Percentiles rank a stretch among this genome's conserved stretches.
These are phyloP conservation scores for Anabacerthia variegaticeps DNA, from an alignment of 2,797 vertebrate genomes.

Conservation along the genomic window DNA sequence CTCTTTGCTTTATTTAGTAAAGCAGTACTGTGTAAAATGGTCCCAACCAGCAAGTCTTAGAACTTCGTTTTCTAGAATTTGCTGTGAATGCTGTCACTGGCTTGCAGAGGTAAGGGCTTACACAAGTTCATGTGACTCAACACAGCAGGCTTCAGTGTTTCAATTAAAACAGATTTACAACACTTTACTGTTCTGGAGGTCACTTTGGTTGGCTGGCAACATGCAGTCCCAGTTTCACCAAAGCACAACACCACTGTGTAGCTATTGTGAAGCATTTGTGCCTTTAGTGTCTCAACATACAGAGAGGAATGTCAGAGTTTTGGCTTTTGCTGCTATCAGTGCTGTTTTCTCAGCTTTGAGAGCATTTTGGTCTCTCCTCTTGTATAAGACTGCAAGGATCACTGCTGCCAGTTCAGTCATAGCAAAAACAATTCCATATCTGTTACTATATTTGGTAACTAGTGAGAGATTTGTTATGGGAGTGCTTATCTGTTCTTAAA, in stretches of 20 bases:
- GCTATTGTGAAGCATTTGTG: not conserved
- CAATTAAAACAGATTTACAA: slow-evolving; percentile 36
- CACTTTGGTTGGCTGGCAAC: slow-evolving; percentile 15
- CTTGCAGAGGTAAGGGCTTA: not conserved
- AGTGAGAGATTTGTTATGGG: not conserved
- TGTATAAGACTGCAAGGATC: not conserved
- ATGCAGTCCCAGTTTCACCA: not conserved
- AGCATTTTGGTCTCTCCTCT: not conserved
- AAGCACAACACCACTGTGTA: not conserved
- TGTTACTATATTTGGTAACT: not conserved
- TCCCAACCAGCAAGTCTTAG: not conserved
- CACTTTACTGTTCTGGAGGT: not conserved
- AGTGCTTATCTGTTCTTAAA: not conserved
- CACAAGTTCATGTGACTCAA: not conserved
- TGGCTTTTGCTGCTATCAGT: not conserved
- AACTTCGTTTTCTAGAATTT: not conserved
- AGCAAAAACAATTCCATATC: not conserved
- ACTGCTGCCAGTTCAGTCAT: not conserved
- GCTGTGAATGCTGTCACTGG: not conserved
- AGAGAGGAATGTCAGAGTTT: not conserved
- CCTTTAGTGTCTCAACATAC: not conserved
- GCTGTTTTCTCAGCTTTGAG: not conserved
- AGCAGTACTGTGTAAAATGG: not conserved
- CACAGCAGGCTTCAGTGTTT: not conserved
- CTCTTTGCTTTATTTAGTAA: not conserved